phyloP scores from a whole-genome alignment of 2,888 invertebrate genomes.

The Acleris holmiana region DNA sequence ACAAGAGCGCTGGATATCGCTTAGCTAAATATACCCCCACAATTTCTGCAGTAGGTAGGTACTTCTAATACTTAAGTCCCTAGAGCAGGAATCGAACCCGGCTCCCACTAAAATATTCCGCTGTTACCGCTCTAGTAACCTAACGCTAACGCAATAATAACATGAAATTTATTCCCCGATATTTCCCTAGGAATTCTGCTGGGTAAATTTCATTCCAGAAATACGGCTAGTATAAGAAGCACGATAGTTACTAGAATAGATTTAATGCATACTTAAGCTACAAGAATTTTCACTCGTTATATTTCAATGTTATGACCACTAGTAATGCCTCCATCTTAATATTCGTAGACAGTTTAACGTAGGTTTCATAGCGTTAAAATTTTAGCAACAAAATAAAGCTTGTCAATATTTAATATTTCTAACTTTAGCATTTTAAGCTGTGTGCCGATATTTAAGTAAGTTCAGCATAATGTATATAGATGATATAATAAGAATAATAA shows the following conservation, averaged over 20 bases:
- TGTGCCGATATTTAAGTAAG: too few relatives aligned
- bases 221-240: neutral
- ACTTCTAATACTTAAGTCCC: neutral
- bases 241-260: neutral
- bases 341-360: too few relatives aligned
- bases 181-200: conserved; percentile 17
- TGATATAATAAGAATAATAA: too few relatives aligned
- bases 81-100: conserved; percentile 12
- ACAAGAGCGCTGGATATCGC: neutral
- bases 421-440: too few relatives aligned
- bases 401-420: too few relatives aligned
- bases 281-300: neutral
- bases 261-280: neutral
- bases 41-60: neutral
- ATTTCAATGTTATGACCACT: too few relatives aligned
- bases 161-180: conserved; percentile 15
- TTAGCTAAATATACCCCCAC: neutral
- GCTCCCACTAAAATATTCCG: conserved; percentile 16
- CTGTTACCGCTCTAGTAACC: neutral
- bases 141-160: conserved; percentile 28
- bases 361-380: too few relatives aligned
- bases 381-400: too few relatives aligned
- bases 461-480: too few relatives aligned
- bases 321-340: too few relatives aligned
- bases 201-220: neutral